Conservation (phyloP, 2,797 vertebrate species). For the Ctenochaetus hawaiiensis region DNA sequence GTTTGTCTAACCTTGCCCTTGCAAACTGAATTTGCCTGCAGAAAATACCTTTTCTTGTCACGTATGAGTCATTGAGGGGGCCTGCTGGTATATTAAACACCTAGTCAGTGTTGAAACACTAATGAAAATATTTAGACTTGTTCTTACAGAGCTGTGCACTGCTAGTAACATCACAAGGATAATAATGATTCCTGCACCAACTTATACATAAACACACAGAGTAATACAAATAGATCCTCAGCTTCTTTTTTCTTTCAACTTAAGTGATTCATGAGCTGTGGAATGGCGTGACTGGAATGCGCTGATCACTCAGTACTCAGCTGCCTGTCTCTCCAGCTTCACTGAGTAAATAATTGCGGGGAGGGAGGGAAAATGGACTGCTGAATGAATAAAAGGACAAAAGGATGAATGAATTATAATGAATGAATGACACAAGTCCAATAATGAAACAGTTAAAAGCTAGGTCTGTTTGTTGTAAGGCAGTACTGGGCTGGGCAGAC, state of each 20-base stretch:
- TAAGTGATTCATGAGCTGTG: slow-evolving; percentile 70
- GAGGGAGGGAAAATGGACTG: slow-evolving; percentile 36
- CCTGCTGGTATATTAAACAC: too few species aligned
- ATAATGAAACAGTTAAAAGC: slow-evolving; percentile 20
- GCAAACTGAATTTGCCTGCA: background rate
- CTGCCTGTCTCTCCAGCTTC: slow-evolving; percentile 60
- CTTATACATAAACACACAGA: slow-evolving; percentile 38
- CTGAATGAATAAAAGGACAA: slow-evolving; percentile 68
- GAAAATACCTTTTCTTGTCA: background rate
- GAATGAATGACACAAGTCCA: slow-evolving; percentile 61
- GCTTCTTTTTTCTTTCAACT: slow-evolving; percentile 64
- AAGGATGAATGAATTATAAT: slow-evolving; percentile 67
- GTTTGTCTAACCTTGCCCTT: background rate
- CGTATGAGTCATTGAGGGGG: too few species aligned
- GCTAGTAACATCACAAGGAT: too few species aligned
- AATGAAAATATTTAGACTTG: too few species aligned
- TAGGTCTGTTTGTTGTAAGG: slow-evolving; percentile 4
- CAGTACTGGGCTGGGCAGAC: slow-evolving; percentile 6
- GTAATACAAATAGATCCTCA: slow-evolving; percentile 50
- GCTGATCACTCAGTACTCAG: slow-evolving; percentile 67
- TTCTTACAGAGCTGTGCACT: too few species aligned
- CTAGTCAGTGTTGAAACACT: too few species aligned
- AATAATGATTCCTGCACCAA: too few species aligned
- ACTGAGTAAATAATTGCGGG: slow-evolving; percentile 66
- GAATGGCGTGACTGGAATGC: slow-evolving; percentile 78